phyloP scores from a whole-genome alignment of 2,797 vertebrate species.

The Ceryle rudis region DNA sequence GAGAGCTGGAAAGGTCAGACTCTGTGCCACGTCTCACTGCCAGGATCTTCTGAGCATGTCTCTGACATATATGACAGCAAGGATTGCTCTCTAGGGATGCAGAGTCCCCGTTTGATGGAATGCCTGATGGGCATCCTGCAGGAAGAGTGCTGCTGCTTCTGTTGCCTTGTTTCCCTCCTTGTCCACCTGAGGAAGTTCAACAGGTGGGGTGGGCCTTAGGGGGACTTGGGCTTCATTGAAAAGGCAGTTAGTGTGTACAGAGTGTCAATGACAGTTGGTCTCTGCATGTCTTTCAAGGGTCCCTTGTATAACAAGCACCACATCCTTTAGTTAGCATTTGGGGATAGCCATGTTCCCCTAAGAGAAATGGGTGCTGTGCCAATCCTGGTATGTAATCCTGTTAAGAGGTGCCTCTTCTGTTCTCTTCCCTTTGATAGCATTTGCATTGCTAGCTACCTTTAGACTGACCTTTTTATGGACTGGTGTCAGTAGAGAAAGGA shows the following conservation, averaged over 20 bases:
- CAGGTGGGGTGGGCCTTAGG: not conserved
- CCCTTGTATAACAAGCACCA: not conserved
- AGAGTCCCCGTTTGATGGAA: not conserved
- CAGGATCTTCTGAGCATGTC: rapidly evolving
- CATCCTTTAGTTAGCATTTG: not conserved
- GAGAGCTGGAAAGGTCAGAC: rapidly evolving
- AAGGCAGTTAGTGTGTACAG: rapidly evolving
- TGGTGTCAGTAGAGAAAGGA: not conserved
- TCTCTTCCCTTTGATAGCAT: not conserved
- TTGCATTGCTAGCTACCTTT: not conserved
- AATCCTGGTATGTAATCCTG: not conserved
- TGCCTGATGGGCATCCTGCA: too few relatives aligned
- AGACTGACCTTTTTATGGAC: not conserved
- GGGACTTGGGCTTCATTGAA: rapidly evolving
- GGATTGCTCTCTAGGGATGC: rapidly evolving
- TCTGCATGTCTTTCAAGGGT: rapidly evolving
- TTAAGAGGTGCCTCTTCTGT: not conserved
- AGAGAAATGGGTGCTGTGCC: not conserved
- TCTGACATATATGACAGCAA: not conserved
- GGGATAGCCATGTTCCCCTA: not conserved
- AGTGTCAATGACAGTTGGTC: not conserved
- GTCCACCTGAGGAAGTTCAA: not conserved
- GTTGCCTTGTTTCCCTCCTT: not conserved
- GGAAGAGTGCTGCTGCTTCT: not conserved
- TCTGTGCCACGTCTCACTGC: rapidly evolving